Evolutionary conservation across 2,797 vertebrate species (phyloP).

Genomic region (Cynodonichthys magdalenae): DNA sequence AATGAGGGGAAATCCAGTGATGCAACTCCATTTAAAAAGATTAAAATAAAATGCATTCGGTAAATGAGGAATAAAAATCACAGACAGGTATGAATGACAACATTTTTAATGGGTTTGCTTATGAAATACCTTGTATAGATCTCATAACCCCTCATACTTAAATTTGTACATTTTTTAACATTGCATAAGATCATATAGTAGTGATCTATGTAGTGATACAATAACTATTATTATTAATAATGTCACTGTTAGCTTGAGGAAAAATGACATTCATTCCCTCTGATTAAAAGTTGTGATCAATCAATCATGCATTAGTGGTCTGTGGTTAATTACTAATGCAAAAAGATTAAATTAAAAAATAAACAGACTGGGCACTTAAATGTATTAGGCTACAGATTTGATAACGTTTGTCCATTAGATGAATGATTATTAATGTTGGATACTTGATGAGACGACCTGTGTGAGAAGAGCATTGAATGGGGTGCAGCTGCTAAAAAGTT

Average conservation of each 20-base stretch:
- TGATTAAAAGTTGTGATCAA: slow-evolving; percentile 65
- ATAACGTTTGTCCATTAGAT: slow-evolving; percentile 61
- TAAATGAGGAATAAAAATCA: slow-evolving; percentile 9
- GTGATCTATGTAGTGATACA: slow-evolving; percentile 75
- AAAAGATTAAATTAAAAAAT: background rate
- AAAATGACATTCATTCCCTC: slow-evolving; percentile 66
- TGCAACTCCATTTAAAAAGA: background rate
- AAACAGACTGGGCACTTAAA: slow-evolving; percentile 74
- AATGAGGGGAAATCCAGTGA: background rate
- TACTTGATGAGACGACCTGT: slow-evolving; percentile 34
- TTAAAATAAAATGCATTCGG: background rate
- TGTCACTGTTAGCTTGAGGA: slow-evolving; percentile 57
- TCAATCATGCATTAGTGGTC: slow-evolving; percentile 76
- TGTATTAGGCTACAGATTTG: slow-evolving; percentile 73
- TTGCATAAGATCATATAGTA: slow-evolving; percentile 81
- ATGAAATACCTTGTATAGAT: slow-evolving; percentile 72
- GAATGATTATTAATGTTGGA: slow-evolving; percentile 56
- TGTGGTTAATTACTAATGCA: slow-evolving; percentile 68
- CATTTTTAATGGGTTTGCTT: slow-evolving; percentile 75
- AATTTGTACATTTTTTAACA: slow-evolving; percentile 68
- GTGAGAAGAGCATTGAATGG: slow-evolving; percentile 40
- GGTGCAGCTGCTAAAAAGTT: slow-evolving; percentile 42
- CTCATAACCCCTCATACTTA: slow-evolving; percentile 66
- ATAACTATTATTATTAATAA: slow-evolving; percentile 63
- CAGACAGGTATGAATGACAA: slow-evolving; percentile 54